Percentiles rank a stretch among this genome's conserved stretches.
Conservation (phyloP, 2,797 vertebrate species). For the Rhynchotus rufescens region DNA sequence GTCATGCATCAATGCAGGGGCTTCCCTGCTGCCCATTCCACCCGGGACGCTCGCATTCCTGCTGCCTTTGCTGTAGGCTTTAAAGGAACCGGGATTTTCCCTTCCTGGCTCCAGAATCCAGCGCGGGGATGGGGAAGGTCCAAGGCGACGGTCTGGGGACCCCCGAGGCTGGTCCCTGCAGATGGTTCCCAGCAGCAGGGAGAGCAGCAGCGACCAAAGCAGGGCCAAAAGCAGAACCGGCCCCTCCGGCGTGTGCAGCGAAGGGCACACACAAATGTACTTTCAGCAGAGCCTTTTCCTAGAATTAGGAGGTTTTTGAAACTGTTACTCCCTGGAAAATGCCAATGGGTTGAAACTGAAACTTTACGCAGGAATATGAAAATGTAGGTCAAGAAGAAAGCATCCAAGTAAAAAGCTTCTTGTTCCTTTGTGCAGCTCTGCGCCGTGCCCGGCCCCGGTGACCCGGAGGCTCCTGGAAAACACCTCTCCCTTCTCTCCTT, state of each 20-base stretch:
- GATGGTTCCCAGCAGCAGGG: background rate
- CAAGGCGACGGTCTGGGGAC: background rate
- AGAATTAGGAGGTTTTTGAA: constrained; percentile 10
- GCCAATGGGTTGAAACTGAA: background rate
- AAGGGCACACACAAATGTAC: background rate
- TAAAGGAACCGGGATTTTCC: no score
- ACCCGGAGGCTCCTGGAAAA: no score
- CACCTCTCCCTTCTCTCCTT: no score
- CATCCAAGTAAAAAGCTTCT: constrained; percentile 51
- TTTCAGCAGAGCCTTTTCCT: background rate
- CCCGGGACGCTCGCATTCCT: background rate
- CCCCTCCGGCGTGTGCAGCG: background rate
- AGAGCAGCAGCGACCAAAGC: background rate
- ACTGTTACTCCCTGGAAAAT: background rate
- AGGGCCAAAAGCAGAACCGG: accelerated
- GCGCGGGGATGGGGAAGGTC: background rate
- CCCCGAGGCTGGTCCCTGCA: accelerated
- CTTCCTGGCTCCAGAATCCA: background rate
- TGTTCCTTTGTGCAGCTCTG: background rate
- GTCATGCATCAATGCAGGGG: no score
- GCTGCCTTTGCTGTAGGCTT: background rate
- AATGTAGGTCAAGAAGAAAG: constrained; percentile 51
- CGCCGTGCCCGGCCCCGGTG: background rate
- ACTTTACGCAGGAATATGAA: background rate
- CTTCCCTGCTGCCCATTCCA: background rate